phyloP scores from a whole-genome alignment of 2,888 invertebrate species.

The Agrochola lychnidis region DNA sequence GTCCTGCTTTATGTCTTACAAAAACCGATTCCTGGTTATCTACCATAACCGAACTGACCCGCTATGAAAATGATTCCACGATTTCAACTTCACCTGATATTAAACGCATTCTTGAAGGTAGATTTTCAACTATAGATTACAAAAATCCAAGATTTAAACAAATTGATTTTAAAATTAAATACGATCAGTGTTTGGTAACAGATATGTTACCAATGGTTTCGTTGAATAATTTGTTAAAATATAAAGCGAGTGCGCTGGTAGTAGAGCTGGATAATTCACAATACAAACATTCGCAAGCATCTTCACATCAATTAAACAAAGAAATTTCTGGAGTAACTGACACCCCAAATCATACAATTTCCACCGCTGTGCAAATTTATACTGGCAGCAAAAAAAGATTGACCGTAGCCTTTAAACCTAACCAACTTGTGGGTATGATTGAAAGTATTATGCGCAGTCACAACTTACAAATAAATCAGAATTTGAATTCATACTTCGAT shows the following conservation, averaged over 20 bases:
- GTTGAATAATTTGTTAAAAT: conserved; percentile 28
- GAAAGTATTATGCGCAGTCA: conserved; percentile 44
- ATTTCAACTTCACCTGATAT: conserved; percentile 45
- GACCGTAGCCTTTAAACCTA: conserved; percentile 31
- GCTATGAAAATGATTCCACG: conserved; percentile 50
- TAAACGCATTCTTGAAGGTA: conserved; percentile 60
- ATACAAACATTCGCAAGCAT: conserved; percentile 2
- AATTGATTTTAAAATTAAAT: conserved; percentile 18
- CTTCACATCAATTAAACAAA: conserved; percentile 11
- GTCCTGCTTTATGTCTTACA: conserved; percentile 47
- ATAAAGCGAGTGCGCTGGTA: conserved; percentile 6
- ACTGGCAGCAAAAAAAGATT: conserved; percentile 45
- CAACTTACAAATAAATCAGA: conserved; percentile 41
- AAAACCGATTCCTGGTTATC: conserved; percentile 69
- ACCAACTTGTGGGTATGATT: conserved; percentile 49
- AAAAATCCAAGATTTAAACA: conserved; percentile 7
- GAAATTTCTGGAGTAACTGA: conserved; percentile 7
- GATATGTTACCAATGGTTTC: conserved; percentile 52
- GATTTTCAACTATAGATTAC: conserved; percentile 49
- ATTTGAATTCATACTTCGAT: conserved; percentile 42
- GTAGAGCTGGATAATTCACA: conserved; percentile 11
- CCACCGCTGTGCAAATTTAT: conserved; percentile 68
- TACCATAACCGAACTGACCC: conserved; percentile 70
- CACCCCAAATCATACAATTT: conserved; percentile 49
- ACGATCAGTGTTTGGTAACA: conserved; percentile 31